Percentiles rank a stretch among this genome's conserved stretches.
These are phyloP conservation scores for Hyposoter dolosus DNA, from an alignment of 2,888 invertebrate genomes.

Conservation along the genomic window DNA sequence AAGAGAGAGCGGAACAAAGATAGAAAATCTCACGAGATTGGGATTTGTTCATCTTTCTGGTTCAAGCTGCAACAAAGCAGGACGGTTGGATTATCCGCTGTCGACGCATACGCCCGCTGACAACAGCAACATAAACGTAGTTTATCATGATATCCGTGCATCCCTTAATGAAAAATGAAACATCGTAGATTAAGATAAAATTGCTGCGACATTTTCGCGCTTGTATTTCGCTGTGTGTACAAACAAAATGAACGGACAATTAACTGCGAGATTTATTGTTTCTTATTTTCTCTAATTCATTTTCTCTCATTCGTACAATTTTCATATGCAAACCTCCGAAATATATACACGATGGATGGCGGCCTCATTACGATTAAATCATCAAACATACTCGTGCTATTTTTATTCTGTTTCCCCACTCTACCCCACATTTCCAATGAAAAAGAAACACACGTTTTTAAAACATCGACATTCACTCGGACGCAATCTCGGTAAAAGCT, in stretches of 20 bases:
- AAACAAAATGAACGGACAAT: conserved; percentile 19
- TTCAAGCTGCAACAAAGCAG: background rate
- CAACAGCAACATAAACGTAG: conserved; percentile 17
- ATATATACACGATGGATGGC: conserved; percentile 62
- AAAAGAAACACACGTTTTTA: background rate
- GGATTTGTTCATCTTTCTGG: background rate
- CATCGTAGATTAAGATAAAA: conserved; percentile 12
- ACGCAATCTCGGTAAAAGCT: background rate
- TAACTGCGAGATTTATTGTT: conserved; percentile 5
- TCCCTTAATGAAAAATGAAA: background rate
- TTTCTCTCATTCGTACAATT: conserved; percentile 24
- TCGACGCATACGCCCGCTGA: conserved; percentile 14
- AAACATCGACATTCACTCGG: conserved; percentile 5
- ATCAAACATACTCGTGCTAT: conserved; percentile 36
- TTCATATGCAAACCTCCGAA: conserved; percentile 37
- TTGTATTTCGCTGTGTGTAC: background rate
- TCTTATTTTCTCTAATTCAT: conserved; percentile 7
- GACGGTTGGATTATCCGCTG: background rate
- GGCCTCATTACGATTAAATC: conserved; percentile 54
- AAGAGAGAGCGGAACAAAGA: conserved; percentile 23
- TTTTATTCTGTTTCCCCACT: background rate
- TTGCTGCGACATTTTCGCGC: background rate
- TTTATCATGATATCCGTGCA: conserved; percentile 15
- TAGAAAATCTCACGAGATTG: background rate
- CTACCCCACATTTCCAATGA: background rate